Conservation (phyloP, 2,888 invertebrate species). For the Pollenia labialis region DNA sequence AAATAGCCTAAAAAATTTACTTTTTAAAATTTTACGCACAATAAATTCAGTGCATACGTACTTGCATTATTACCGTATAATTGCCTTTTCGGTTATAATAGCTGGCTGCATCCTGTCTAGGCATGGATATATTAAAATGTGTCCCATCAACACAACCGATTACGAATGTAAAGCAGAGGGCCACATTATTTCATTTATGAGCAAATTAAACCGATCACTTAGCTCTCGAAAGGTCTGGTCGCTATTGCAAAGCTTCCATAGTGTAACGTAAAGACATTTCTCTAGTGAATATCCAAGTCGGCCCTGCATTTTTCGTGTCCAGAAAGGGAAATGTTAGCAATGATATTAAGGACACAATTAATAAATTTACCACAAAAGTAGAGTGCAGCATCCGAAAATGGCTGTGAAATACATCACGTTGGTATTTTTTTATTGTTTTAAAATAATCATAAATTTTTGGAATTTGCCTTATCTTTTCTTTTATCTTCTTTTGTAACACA, state of each 20-base stretch:
- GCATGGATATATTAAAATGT: conserved; percentile 8
- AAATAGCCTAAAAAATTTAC: conserved; percentile 40
- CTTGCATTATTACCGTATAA: conserved; percentile 24
- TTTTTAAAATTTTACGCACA: neutral
- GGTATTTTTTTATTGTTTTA: conserved; percentile 2
- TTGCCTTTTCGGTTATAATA: conserved; percentile 33
- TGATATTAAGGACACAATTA: no score
- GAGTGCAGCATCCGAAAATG: neutral
- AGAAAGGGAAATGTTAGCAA: no score
- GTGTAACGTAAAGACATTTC: neutral
- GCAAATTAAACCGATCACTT: neutral
- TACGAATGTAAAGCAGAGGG: conserved; percentile 1
- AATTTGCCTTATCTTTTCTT: neutral
- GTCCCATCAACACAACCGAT: conserved; percentile 28
- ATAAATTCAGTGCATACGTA: neutral
- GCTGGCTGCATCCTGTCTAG: neutral
- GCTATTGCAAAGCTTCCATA: neutral
- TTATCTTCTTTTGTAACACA: neutral
- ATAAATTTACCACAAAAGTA: no score
- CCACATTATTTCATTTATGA: conserved; percentile 24
- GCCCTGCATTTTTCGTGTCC: no score
- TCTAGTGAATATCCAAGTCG: no score
- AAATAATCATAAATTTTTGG: neutral
- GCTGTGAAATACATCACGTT: neutral
- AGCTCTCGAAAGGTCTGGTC: neutral